A percentile compares a stretch with the other conserved stretches of the same genome.
These are phyloP conservation scores for Plectrocnemia conspersa DNA, from an alignment of 1,140 invertebrate genomes.

Conservation along the genomic window DNA sequence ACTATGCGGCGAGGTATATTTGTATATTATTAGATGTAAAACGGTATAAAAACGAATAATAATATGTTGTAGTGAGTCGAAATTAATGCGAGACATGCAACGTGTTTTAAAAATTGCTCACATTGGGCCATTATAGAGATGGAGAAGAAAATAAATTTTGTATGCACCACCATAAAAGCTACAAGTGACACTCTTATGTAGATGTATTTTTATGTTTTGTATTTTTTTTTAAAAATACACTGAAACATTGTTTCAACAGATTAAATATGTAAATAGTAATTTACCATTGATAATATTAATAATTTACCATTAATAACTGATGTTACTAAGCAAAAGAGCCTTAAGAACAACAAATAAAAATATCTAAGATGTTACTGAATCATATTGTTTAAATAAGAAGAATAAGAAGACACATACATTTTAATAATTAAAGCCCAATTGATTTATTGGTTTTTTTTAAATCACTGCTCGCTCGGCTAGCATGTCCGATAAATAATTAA, in stretches of 20 bases:
- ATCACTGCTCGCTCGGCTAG: no score
- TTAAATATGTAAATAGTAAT: not conserved
- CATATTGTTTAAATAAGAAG: not conserved
- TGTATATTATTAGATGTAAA: conserved; percentile 1
- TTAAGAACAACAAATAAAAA: not conserved
- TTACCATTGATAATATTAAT: no score
- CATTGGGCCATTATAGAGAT: not conserved
- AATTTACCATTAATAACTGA: not conserved
- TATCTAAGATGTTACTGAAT: not conserved
- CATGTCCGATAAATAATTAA: no score
- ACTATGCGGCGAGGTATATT: not conserved
- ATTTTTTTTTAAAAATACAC: not conserved
- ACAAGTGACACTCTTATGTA: not conserved
- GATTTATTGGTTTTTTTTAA: no score
- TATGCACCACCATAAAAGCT: not conserved
- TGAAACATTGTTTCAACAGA: not conserved
- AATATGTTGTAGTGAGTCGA: not conserved
- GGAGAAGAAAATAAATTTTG: not conserved
- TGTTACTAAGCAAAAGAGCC: not conserved
- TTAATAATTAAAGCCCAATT: not conserved
- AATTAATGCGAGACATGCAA: not conserved
- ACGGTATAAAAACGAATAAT: not conserved
- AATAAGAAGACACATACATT: not conserved
- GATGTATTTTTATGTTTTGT: not conserved
- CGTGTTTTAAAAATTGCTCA: not conserved